These are phyloP conservation scores for Geothlypis trichas DNA, from an alignment of 2,113 vertebrate genomes.

Conservation along the genomic window DNA sequence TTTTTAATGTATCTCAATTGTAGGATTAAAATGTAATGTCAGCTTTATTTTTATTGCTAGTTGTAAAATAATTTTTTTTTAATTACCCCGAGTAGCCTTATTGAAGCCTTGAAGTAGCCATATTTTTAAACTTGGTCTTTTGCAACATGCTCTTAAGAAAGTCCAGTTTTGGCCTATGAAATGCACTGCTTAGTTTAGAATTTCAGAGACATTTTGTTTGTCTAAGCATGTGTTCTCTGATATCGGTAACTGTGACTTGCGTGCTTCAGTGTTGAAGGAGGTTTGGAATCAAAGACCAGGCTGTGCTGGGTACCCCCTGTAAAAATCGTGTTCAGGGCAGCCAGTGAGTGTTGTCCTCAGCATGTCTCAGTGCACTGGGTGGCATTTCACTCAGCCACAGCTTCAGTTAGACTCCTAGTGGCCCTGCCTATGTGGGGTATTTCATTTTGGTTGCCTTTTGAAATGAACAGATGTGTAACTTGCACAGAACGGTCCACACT, in stretches of 20 bases:
- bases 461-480: background rate
- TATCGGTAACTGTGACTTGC: background rate
- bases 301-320: background rate
- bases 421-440: background rate
- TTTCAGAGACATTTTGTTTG: background rate
- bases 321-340: background rate
- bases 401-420: background rate
- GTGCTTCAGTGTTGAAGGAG: background rate
- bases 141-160: background rate
- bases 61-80: background rate
- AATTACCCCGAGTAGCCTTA: background rate
- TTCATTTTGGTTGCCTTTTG: background rate
- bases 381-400: background rate
- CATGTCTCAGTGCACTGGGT: rapidly evolving
- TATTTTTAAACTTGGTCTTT: background rate
- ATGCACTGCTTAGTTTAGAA: background rate
- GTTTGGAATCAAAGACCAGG: background rate
- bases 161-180: background rate
- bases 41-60: background rate
- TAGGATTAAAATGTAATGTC: background rate
- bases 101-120: background rate
- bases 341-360: background rate
- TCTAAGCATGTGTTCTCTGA: rapidly evolving
- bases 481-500: background rate
- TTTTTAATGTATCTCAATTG: background rate